Conservation (phyloP, 2,888 invertebrate species). For the Alloplasta piceator region DNA sequence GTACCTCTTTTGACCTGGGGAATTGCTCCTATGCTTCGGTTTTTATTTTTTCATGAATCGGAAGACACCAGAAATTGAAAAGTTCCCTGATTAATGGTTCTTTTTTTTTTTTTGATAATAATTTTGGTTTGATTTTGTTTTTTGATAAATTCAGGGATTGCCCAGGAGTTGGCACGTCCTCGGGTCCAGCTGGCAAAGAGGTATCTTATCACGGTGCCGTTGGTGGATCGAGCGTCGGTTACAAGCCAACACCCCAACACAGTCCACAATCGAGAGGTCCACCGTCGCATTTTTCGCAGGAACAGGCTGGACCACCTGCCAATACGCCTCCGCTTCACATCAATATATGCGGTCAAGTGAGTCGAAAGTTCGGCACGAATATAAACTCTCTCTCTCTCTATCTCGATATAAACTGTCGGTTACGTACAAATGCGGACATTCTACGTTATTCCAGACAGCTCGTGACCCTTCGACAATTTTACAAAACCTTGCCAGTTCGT, state of each 20-base stretch:
- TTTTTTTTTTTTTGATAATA: slow-evolving; percentile 15
- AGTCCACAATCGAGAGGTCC: slow-evolving; percentile 78
- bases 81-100: background rate
- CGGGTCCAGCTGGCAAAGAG: slow-evolving; percentile 79
- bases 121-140: slow-evolving; percentile 22
- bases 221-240: slow-evolving; percentile 78
- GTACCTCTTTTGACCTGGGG: too few relatives aligned
- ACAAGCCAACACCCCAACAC: slow-evolving; percentile 79
- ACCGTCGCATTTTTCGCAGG: slow-evolving; percentile 78
- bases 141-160: slow-evolving; percentile 74
- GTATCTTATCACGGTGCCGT: slow-evolving; percentile 80
- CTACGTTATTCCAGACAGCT: too few relatives aligned
- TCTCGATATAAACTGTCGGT: too few relatives aligned
- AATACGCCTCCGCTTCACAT: slow-evolving; percentile 85
- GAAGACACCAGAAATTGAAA: background rate
- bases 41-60: too few relatives aligned
- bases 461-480: too few relatives aligned
- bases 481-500: too few relatives aligned
- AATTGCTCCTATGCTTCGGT: too few relatives aligned
- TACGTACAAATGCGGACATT: too few relatives aligned
- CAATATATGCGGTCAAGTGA: slow-evolving; percentile 85
- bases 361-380: slow-evolving; percentile 74
- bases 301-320: slow-evolving; percentile 77
- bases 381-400: too few relatives aligned
- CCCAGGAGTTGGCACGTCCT: slow-evolving; percentile 80